Conservation (phyloP, 2,888 invertebrate species). For the Sussaba pulchella region DNA sequence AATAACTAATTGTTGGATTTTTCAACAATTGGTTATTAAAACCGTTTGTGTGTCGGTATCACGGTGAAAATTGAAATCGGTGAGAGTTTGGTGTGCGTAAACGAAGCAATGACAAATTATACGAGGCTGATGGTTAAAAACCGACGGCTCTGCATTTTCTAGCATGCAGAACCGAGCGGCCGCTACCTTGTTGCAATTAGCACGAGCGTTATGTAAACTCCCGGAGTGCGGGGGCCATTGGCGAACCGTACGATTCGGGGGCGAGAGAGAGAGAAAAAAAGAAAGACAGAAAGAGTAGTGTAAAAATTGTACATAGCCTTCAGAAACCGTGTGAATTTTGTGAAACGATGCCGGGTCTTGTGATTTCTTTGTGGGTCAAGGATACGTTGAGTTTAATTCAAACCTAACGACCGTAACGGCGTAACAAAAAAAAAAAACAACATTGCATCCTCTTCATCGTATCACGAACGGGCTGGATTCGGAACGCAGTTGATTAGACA, state of each 20-base stretch:
- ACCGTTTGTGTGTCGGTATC: background rate
- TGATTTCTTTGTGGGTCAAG: slow-evolving; percentile 67
- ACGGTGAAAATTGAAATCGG: slow-evolving; percentile 23
- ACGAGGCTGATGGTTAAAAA: slow-evolving; percentile 12
- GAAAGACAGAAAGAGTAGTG: slow-evolving; percentile 1
- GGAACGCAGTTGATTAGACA: too few species aligned
- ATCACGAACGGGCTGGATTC: too few species aligned
- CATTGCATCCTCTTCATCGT: too few species aligned
- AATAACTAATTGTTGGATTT: background rate
- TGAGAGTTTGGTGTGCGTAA: background rate
- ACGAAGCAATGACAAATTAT: slow-evolving; percentile 1
- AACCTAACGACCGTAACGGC: background rate
- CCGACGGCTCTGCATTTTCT: slow-evolving; percentile 1
- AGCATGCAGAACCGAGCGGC: slow-evolving; percentile 6
- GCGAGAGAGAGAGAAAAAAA: background rate
- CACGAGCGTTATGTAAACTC: slow-evolving; percentile 47
- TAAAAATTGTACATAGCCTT: slow-evolving; percentile 8
- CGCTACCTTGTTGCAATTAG: slow-evolving; percentile 51
- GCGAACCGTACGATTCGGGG: slow-evolving; percentile 11
- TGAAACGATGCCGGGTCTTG: slow-evolving; percentile 63
- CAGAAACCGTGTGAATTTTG: slow-evolving; percentile 62
- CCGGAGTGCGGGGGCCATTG: slow-evolving; percentile 39
- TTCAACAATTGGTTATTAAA: background rate
- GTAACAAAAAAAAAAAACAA: background rate
- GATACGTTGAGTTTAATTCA: slow-evolving; percentile 44